phyloP scores from a whole-genome alignment of 2,113 vertebrate genomes.

The Nycticebus coucang region DNA sequence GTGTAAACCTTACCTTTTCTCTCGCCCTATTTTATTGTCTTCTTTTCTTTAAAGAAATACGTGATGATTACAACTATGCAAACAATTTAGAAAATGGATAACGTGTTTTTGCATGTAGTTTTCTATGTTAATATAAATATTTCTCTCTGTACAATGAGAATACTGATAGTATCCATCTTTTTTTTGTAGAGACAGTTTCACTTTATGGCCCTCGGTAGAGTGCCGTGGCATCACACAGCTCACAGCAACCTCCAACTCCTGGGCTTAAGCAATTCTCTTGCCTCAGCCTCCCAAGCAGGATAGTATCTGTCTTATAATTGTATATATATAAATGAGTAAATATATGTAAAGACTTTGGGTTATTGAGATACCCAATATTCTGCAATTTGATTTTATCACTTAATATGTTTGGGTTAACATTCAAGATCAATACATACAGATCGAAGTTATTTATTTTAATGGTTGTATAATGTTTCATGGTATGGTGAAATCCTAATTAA shows the following conservation, averaged over 20 bases:
- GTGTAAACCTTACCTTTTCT: neutral
- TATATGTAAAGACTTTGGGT: neutral
- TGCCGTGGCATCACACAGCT: no score
- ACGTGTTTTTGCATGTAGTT: slow-evolving; percentile 28
- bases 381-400: neutral
- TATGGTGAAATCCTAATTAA: neutral
- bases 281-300: no score
- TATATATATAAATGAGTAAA: neutral
- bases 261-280: no score
- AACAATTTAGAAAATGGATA: neutral
- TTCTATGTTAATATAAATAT: slow-evolving; percentile 7
- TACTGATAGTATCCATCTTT: neutral
- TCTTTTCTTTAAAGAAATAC: neutral
- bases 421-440: neutral
- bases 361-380: neutral
- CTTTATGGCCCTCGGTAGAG: no score
- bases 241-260: no score
- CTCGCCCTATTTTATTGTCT: neutral
- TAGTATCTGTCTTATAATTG: neutral
- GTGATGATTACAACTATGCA: neutral
- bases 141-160: neutral
- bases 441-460: slow-evolving; percentile 5
- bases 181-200: no score
- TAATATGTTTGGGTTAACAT: slow-evolving; percentile 7
- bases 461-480: neutral